Evolutionary conservation across 2,113 vertebrate species (phyloP), one percentile per base, ranked within the genome.

Genomic region (Triplophysa tibetana): DNA sequence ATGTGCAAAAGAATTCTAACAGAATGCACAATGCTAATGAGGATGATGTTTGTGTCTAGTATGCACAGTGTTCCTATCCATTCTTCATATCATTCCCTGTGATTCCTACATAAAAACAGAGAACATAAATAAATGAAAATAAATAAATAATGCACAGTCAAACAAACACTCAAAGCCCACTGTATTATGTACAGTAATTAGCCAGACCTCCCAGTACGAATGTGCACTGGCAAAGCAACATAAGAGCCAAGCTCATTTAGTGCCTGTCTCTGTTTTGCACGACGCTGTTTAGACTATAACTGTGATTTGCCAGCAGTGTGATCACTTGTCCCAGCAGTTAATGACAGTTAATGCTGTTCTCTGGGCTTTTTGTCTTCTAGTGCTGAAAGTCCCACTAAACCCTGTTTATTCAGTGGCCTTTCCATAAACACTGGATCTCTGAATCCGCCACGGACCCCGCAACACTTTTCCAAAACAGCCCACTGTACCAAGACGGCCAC

Each of bases 321-420:
- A 78, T 81, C 63, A 17, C 52, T 84, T 77, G 79, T 73, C 69
- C 69, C 75, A 81, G 67, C 74, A 69, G 79, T 81, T 79, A 70
- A 82, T 83, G 76, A 78, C 75, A 78, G 74, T 84, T 79, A 70
- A 82, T 82, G 73, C 77, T 19, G 73, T 79, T 74, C 77, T 70
- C 45, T 66, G 41, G 72, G 66, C 52, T 73, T 78, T 81, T 38
- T 58, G 33, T 78, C 80, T 82, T 81, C 50, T 81, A 69, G 79
- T 83, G 81, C 76, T 58, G 79, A 78, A 83, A 72, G 78, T 78
- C 74, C 77, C 45, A n/a, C 82, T 81, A 78, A 83, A 66, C 60
- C 81, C 72, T 87, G 86, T 85, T 85, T 87, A 84, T 79, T 58
- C 75, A 83, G 82, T 64, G 26, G 70, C 68, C 54, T 73, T 79